These are phyloP conservation scores for Chinchilla lanigera DNA, from an alignment of 2,113 vertebrate species.

Conservation along the genomic window DNA sequence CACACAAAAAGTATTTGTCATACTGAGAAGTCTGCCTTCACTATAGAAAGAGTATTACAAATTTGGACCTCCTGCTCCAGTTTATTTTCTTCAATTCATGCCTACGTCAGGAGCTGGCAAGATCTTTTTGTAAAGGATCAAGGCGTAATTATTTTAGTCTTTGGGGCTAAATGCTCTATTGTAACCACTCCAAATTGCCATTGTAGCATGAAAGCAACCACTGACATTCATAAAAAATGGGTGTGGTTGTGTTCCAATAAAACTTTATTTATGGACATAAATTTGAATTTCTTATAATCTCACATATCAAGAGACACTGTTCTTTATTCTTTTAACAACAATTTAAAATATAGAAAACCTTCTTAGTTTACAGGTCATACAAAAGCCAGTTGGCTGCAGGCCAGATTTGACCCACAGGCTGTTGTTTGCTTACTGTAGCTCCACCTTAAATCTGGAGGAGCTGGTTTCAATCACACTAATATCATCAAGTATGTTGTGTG, in stretches of 20 bases:
- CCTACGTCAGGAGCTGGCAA: background rate
- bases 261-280: background rate
- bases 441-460: background rate
- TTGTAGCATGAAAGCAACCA: background rate
- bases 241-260: background rate
- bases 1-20: background rate
- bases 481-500: background rate
- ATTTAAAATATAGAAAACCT: background rate
- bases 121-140: background rate
- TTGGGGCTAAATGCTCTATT: background rate
- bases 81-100: background rate
- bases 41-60: background rate
- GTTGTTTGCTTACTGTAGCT: background rate
- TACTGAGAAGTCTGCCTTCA: background rate
- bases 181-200: background rate
- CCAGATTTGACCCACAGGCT: background rate
- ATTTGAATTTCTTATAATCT: conserved; percentile 1
- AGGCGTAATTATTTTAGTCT: background rate
- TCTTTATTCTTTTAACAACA: conserved; percentile 26
- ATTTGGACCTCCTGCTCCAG: background rate
- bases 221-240: background rate
- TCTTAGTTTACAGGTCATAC: background rate
- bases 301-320: background rate
- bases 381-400: background rate
- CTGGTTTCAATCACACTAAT: background rate